A percentile compares a stretch with the other conserved stretches of the same genome.
Conservation (phyloP, 37 sponge, comb jelly and placozoan species). For the Hexactinellida sp. region DNA sequence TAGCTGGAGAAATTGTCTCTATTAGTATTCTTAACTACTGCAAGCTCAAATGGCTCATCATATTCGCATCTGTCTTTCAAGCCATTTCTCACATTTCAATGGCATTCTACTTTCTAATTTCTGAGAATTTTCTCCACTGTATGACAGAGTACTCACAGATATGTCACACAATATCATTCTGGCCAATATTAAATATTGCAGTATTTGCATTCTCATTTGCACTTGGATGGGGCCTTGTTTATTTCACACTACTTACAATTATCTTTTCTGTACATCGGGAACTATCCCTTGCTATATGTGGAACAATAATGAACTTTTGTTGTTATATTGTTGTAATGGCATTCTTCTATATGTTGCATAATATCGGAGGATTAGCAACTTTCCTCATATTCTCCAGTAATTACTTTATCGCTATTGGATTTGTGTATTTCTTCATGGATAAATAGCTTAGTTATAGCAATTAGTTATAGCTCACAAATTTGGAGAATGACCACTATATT, state of each 20-base stretch:
- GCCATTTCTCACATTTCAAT: background rate
- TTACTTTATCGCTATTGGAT: background rate
- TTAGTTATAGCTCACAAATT: too few relatives aligned
- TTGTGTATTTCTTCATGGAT: background rate
- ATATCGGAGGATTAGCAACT: background rate
- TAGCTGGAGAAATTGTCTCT: background rate
- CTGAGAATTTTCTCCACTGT: background rate
- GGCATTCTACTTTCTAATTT: background rate
- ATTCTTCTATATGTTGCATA: background rate
- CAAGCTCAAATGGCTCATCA: background rate
- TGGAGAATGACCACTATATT: too few relatives aligned
- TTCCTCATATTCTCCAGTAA: background rate
- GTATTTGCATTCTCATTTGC: background rate
- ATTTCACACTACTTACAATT: background rate
- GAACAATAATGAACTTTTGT: background rate
- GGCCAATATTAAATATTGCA: slow-evolving; percentile 9
- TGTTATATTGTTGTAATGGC: background rate
- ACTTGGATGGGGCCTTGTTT: background rate
- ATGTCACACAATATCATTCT: background rate
- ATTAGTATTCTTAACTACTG: background rate
- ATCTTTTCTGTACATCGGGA: background rate
- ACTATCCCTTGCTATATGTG: background rate
- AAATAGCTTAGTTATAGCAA: background rate
- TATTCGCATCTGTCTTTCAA: background rate
- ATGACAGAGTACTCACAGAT: background rate